phyloP scores from a whole-genome alignment of 2,113 vertebrate genomes.

The Pionites leucogaster region DNA sequence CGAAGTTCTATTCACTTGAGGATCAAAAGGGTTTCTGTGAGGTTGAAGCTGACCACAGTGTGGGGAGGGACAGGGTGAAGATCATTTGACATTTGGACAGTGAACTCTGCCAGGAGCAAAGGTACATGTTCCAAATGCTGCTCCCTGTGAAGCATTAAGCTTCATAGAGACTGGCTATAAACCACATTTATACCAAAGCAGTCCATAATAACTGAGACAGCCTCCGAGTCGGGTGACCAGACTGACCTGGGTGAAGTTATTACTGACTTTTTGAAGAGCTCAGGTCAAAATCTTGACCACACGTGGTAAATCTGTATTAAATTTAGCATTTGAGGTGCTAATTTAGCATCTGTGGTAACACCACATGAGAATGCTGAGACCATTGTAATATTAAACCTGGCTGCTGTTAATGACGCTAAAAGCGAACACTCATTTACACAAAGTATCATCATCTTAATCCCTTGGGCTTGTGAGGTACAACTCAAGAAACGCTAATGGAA shows the following conservation, averaged over 20 bases:
- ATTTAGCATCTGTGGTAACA: not conserved
- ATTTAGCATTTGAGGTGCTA: not conserved
- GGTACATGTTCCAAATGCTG: not conserved
- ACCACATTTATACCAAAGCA: not conserved
- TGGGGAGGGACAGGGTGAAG: not conserved
- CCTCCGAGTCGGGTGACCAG: not conserved
- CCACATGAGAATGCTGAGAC: not conserved
- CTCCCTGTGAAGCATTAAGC: not conserved
- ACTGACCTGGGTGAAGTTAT: not conserved
- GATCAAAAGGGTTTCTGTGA: not conserved
- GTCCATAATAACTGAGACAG: not conserved
- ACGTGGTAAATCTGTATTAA: not conserved
- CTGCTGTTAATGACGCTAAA: not conserved
- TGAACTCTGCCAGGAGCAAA: not conserved
- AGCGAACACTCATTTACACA: not conserved
- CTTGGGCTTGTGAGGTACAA: not conserved
- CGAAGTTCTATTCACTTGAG: not conserved
- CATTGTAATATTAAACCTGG: not conserved
- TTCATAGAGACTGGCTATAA: not conserved
- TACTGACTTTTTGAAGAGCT: not conserved
- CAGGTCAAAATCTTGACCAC: not conserved
- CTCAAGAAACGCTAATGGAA: not conserved
- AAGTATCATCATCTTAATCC: not conserved
- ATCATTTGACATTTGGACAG: rapidly evolving
- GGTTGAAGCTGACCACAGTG: not conserved